A percentile compares a stretch with the other conserved stretches of the same genome.
These are phyloP conservation scores for Microtus richardsoni DNA, from an alignment of 2,113 vertebrate species.

Conservation along the genomic window DNA sequence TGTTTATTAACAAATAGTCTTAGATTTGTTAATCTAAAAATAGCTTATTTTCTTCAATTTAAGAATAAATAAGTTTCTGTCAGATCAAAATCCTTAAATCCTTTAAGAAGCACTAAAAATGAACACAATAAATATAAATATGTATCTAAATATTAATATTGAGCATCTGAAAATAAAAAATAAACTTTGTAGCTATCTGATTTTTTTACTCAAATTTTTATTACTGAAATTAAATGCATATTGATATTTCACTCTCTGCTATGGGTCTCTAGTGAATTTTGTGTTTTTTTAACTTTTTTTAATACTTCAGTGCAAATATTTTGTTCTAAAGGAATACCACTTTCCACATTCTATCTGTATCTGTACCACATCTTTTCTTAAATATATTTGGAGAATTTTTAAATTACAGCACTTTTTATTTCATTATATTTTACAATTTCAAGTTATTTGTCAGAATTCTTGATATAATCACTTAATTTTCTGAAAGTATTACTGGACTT, in stretches of 20 bases:
- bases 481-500: background rate
- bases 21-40: background rate
- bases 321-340: background rate
- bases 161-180: background rate
- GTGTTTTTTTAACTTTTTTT: background rate
- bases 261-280: background rate
- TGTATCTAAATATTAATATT: background rate
- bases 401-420: background rate
- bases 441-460: background rate
- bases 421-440: background rate
- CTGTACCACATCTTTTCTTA: background rate
- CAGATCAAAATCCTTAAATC: background rate
- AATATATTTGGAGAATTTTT: background rate
- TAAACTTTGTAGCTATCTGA: background rate
- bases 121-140: background rate
- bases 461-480: background rate
- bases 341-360: background rate
- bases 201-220: background rate
- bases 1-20: background rate
- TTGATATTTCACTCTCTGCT: background rate
- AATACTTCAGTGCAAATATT: background rate
- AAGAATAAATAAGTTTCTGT: background rate
- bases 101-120: background rate
- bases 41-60: background rate
- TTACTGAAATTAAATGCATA: background rate